Evolutionary conservation across 2,888 invertebrate species (phyloP).

Genomic region (Acleris emargana): DNA sequence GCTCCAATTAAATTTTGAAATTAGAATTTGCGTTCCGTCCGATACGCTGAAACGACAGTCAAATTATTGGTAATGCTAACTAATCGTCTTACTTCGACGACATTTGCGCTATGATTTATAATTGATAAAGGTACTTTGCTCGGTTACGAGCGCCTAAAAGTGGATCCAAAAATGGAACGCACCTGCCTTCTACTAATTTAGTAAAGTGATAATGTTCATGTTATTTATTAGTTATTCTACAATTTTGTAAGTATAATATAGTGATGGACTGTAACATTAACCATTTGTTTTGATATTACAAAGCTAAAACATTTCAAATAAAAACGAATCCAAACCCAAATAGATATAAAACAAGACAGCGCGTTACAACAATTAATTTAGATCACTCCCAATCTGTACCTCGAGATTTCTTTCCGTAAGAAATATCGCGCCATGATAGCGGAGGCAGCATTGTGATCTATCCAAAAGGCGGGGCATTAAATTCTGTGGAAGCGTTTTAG

Average conservation of each 20-base stretch:
- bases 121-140: neutral
- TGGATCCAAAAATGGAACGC: too few relatives aligned
- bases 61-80: neutral
- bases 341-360: neutral
- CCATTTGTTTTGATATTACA: too few relatives aligned
- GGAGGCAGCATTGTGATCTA: slow-evolving; percentile 44
- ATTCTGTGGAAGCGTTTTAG: slow-evolving; percentile 61
- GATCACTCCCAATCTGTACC: slow-evolving; percentile 24
- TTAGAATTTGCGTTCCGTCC: slow-evolving; percentile 19
- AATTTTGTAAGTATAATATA: too few relatives aligned
- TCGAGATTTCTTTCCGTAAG: slow-evolving; percentile 33
- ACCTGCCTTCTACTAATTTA: too few relatives aligned
- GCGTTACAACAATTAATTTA: slow-evolving; percentile 26
- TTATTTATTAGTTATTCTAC: too few relatives aligned
- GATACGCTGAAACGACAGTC: slow-evolving; percentile 4
- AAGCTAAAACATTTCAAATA: too few relatives aligned
- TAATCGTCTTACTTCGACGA: slow-evolving; percentile 1
- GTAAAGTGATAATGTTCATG: too few relatives aligned
- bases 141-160: too few relatives aligned
- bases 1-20: slow-evolving; percentile 24
- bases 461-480: slow-evolving; percentile 53
- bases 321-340: too few relatives aligned
- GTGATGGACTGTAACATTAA: too few relatives aligned
- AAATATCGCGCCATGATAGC: slow-evolving; percentile 34
- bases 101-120: neutral